phyloP scores from a whole-genome alignment of 2,113 vertebrate species.

The Protobothrops mucrosquamatus region DNA sequence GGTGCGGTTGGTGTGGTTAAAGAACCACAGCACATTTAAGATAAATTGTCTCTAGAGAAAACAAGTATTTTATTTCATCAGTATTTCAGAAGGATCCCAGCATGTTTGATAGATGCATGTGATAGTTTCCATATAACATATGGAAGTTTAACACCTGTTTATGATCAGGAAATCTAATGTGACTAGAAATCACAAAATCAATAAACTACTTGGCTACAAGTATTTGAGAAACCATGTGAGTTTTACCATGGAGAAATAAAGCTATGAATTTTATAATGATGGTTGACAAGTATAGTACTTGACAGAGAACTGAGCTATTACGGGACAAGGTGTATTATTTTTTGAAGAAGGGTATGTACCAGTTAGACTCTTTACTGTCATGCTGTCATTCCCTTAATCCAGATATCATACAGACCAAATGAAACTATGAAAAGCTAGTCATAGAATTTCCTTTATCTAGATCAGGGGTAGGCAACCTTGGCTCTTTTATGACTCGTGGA shows the following conservation, averaged over 20 bases:
- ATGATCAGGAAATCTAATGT: not conserved
- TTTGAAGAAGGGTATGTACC: not conserved
- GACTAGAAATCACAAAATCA: not conserved
- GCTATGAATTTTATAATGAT: not conserved
- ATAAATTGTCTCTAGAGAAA: not conserved
- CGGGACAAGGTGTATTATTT: not conserved
- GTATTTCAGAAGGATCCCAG: not conserved
- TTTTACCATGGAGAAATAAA: not conserved
- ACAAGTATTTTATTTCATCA: not conserved
- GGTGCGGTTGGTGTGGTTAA: no score
- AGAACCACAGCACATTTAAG: not conserved
- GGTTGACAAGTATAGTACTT: not conserved
- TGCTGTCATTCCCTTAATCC: not conserved
- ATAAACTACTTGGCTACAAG: not conserved
- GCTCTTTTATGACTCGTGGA: no score
- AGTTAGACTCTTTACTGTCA: not conserved
- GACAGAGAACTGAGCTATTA: not conserved
- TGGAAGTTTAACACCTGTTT: not conserved
- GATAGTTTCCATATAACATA: not conserved
- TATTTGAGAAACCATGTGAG: not conserved
- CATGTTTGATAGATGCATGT: not conserved
- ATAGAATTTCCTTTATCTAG: not conserved
- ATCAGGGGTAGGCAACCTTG: no score
- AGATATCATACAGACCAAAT: not conserved
- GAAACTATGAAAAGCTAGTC: not conserved